phyloP scores from a whole-genome alignment of 1,140 invertebrate species.

The Odontomachus brunneus region DNA sequence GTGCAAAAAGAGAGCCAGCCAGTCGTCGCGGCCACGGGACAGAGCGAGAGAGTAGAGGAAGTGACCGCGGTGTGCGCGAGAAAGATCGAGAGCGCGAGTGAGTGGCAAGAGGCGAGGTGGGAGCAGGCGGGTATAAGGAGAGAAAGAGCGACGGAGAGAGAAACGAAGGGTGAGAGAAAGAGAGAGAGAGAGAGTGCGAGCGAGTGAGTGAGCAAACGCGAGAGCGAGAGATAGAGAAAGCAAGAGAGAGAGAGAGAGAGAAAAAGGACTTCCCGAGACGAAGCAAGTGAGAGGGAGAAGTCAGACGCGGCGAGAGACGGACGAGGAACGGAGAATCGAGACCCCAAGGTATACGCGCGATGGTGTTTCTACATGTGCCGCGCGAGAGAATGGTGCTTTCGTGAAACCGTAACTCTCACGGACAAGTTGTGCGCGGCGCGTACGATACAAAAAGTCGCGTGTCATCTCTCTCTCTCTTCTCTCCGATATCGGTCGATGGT shows the following conservation, averaged over 20 bases:
- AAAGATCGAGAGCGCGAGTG: conserved; percentile 44
- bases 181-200: conserved; percentile 18
- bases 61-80: conserved; percentile 13
- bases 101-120: conserved; percentile 56
- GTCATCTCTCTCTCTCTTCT: not conserved
- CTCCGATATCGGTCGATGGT: not conserved
- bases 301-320: not conserved
- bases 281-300: not conserved
- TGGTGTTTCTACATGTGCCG: conserved; percentile 50
- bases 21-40: conserved; percentile 25
- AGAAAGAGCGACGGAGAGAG: conserved; percentile 21
- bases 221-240: not conserved
- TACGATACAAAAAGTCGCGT: conserved; percentile 12
- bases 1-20: conserved; percentile 57
- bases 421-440: not conserved
- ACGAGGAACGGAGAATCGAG: conserved; percentile 22
- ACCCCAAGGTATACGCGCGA: not conserved
- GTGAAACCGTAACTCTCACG: conserved; percentile 38
- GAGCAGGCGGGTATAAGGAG: conserved; percentile 51
- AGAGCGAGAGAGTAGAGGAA: conserved; percentile 57
- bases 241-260: conserved; percentile 2
- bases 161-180: not conserved
- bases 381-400: conserved; percentile 29
- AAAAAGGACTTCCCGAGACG: not conserved
- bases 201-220: not conserved